Percentiles rank a stretch among this genome's conserved stretches.
Evolutionary conservation across 2,888 invertebrate genomes (phyloP).

Genomic region (Bombylius discolor): DNA sequence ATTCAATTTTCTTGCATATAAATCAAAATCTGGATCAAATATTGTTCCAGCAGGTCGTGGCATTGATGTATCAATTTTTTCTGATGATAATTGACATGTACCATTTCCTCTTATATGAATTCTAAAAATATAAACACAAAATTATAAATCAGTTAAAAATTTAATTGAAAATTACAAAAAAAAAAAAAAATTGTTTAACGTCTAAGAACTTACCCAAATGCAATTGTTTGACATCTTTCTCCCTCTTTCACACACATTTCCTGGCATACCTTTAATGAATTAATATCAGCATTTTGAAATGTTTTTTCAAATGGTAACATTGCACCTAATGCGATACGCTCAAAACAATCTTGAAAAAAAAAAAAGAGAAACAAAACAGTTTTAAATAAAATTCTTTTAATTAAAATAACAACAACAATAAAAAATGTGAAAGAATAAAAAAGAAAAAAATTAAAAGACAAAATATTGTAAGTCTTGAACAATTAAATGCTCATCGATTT

Average conservation of each 20-base stretch:
- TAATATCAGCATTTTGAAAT: constrained; percentile 46
- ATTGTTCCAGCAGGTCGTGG: constrained; percentile 41
- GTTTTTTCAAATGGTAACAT: constrained; percentile 45
- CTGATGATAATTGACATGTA: constrained; percentile 43
- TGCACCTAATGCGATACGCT: constrained; percentile 49
- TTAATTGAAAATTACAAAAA: background rate
- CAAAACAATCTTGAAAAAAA: constrained; percentile 45
- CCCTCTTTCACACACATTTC: constrained; percentile 48
- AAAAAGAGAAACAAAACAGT: background rate
- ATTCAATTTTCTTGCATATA: constrained; percentile 44
- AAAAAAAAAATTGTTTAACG: background rate
- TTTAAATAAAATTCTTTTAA: background rate
- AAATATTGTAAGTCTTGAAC: too few relatives aligned
- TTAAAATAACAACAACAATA: too few relatives aligned
- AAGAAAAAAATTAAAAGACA: too few relatives aligned
- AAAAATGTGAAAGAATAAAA: too few relatives aligned
- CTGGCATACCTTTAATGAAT: constrained; percentile 47
- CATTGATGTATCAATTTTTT: constrained; percentile 37
- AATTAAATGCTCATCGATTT: too few relatives aligned
- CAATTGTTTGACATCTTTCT: constrained; percentile 48
- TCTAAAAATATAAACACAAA: constrained; percentile 29
- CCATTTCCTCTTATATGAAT: constrained; percentile 49
- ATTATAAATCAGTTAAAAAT: background rate
- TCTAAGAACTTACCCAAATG: constrained; percentile 42
- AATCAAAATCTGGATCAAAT: constrained; percentile 47